Conservation (phyloP, 2,888 invertebrate species). For the Epiblema foenella region DNA sequence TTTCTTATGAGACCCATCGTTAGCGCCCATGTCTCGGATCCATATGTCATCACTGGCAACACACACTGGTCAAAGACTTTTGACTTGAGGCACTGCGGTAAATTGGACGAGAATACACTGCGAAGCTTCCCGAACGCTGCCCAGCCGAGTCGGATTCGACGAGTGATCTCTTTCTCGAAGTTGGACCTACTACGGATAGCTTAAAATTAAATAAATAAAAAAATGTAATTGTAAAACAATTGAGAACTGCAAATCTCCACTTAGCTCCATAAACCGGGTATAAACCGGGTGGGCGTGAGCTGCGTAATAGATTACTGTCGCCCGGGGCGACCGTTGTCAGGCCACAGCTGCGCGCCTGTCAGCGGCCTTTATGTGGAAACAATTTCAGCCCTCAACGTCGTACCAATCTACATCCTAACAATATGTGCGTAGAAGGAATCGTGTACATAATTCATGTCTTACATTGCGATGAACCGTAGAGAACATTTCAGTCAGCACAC, state of each 20-base stretch:
- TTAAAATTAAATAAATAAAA: too few species aligned
- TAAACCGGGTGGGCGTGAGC: slow-evolving; percentile 40
- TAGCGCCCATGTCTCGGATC: too few species aligned
- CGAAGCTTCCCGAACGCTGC: too few species aligned
- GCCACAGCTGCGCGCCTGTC: slow-evolving; percentile 65
- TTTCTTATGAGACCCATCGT: too few species aligned
- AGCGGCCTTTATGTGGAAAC: slow-evolving; percentile 50
- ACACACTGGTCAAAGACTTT: too few species aligned
- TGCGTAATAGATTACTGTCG: slow-evolving; percentile 73
- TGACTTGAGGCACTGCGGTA: too few species aligned
- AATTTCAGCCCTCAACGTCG: slow-evolving; percentile 7
- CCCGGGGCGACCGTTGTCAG: slow-evolving; percentile 67
- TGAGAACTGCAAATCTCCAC: slow-evolving; percentile 14
- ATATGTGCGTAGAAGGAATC: slow-evolving; percentile 1
- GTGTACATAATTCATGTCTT: not conserved
- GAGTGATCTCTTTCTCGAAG: too few species aligned
- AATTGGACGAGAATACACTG: too few species aligned
- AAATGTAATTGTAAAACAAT: slow-evolving; percentile 1
- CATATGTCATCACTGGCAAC: too few species aligned
- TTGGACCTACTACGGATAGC: too few species aligned
- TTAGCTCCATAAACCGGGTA: slow-evolving; percentile 39
- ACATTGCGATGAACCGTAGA: not conserved
- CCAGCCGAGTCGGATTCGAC: too few species aligned
- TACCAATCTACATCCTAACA: not conserved
- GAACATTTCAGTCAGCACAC: too few species aligned